Conservation (phyloP, 2,797 vertebrate genomes). For the Pangasius djambal region DNA sequence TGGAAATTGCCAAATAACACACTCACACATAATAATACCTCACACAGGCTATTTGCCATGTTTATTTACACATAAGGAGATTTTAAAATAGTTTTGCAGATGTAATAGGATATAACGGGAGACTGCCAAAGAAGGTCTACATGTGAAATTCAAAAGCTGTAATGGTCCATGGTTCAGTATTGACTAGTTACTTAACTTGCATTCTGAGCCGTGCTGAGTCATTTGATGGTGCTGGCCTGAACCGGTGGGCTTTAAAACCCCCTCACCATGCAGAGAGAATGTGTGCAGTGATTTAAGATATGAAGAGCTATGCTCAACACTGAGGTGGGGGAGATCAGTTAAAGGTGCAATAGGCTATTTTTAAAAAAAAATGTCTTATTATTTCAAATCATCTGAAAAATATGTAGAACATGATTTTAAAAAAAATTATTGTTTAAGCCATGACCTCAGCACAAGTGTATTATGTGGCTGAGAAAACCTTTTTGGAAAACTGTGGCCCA, state of each 20-base stretch:
- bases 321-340: neutral
- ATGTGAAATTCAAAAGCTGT: neutral
- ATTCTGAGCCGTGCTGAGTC: neutral
- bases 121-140: neutral
- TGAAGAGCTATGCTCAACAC: slow-evolving; percentile 9
- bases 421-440: neutral
- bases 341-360: neutral
- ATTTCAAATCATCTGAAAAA: neutral
- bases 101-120: neutral
- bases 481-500: neutral
- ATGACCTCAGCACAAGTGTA: neutral
- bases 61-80: neutral
- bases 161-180: neutral
- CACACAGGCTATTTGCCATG: neutral
- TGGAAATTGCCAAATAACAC: neutral
- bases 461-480: neutral
- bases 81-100: neutral
- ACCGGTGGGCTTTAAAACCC: slow-evolving; percentile 10
- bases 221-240: slow-evolving; percentile 37
- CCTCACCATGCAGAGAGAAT: slow-evolving; percentile 34
- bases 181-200: neutral
- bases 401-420: neutral
- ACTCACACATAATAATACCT: neutral
- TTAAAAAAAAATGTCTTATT: neutral
- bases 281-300: slow-evolving; percentile 23